phyloP scores from a whole-genome alignment of 2,113 vertebrate genomes.

The Dipodomys merriami region DNA sequence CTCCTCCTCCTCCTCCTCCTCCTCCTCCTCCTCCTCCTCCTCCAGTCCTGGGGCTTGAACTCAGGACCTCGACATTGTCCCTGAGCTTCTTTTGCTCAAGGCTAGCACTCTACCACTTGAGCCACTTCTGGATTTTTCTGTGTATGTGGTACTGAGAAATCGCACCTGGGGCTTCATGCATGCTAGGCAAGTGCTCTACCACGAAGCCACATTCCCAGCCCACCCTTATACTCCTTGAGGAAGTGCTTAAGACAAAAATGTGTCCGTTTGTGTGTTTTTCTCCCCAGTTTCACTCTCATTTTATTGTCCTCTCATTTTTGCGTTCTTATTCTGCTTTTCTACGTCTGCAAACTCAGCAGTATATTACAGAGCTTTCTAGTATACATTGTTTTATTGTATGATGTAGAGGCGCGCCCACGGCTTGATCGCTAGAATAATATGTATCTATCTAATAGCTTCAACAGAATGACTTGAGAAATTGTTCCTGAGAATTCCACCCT shows the following conservation, averaged over 20 bases:
- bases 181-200: too few species aligned
- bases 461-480: neutral
- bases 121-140: too few species aligned
- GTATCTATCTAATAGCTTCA: constrained; percentile 56
- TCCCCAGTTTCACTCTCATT: neutral
- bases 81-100: too few species aligned
- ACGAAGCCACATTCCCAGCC: too few species aligned
- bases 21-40: too few species aligned
- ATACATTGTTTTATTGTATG: constrained; percentile 70
- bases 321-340: constrained; percentile 58
- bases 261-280: neutral
- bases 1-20: too few species aligned
- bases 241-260: neutral
- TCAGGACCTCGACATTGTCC: too few species aligned
- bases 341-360: constrained; percentile 64
- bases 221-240: neutral
- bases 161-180: too few species aligned
- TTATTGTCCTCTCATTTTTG: constrained; percentile 19
- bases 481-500: neutral
- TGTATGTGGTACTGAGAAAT: too few species aligned
- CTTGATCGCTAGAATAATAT: constrained; percentile 60
- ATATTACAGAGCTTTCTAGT: constrained; percentile 65
- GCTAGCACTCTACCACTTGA: too few species aligned
- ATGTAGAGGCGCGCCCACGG: constrained; percentile 62
- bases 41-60: too few species aligned